These are phyloP conservation scores for Pasiphila rectangulata DNA, from an alignment of 2,888 invertebrate species.

Conservation along the genomic window DNA sequence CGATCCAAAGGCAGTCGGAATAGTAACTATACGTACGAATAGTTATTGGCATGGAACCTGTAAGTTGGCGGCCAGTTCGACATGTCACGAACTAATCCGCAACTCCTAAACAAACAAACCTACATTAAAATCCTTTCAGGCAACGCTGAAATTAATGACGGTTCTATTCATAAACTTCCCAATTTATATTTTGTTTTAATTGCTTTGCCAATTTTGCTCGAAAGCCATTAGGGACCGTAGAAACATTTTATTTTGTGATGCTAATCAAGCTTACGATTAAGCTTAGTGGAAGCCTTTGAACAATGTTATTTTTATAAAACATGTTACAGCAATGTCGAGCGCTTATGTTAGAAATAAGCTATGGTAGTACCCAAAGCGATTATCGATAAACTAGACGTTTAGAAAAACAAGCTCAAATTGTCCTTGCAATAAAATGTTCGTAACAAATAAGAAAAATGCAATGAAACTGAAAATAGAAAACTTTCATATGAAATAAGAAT, in stretches of 20 bases:
- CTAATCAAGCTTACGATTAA: constrained; percentile 14
- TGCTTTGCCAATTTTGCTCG: constrained; percentile 33
- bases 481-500: constrained; percentile 6
- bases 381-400: no score
- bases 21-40: no score
- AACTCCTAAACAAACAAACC: constrained; percentile 48
- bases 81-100: constrained; percentile 42
- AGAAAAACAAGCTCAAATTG: background rate
- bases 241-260: constrained; percentile 22
- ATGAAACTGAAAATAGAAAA: constrained; percentile 9
- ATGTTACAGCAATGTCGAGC: background rate
- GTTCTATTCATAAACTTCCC: constrained; percentile 47
- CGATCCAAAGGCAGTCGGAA: no score
- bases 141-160: constrained; percentile 48
- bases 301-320: constrained; percentile 3
- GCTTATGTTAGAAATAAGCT: no score
- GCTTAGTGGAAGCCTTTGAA: constrained; percentile 3
- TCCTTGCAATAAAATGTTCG: background rate
- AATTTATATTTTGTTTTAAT: constrained; percentile 53
- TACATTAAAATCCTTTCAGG: constrained; percentile 51
- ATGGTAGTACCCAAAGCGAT: no score
- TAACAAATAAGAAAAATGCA: constrained; percentile 4
- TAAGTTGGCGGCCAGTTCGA: constrained; percentile 47
- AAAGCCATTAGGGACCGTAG: constrained; percentile 27
- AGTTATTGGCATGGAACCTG: constrained; percentile 16